phyloP scores from a whole-genome alignment of 2,888 invertebrate genomes.

The Argyresthia albistria region DNA sequence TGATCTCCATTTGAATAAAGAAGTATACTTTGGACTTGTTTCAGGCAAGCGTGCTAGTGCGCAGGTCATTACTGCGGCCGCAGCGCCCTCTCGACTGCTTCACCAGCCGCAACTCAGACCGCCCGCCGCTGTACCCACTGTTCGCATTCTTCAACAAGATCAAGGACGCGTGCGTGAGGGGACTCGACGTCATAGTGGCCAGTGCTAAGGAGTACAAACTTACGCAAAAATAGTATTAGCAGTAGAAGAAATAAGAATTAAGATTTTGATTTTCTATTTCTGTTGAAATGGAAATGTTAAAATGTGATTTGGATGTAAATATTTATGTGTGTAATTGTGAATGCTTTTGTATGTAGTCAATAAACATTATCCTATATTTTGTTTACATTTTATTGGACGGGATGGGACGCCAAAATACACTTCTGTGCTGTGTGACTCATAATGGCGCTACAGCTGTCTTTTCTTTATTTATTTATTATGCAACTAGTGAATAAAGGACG shows the following conservation, averaged over 20 bases:
- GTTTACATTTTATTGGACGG: too few relatives aligned
- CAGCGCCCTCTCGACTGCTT: constrained; percentile 34
- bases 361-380: too few relatives aligned
- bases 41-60: constrained; percentile 43
- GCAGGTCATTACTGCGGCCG: constrained; percentile 35
- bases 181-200: constrained; percentile 29
- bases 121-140: constrained; percentile 43
- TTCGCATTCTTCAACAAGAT: constrained; percentile 35
- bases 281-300: too few relatives aligned
- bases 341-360: too few relatives aligned
- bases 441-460: too few relatives aligned
- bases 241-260: background rate
- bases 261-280: too few relatives aligned
- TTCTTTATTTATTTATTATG: too few relatives aligned
- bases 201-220: constrained; percentile 25
- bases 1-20: background rate
- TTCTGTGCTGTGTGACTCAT: too few relatives aligned
- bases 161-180: constrained; percentile 39
- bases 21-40: constrained; percentile 9
- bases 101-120: constrained; percentile 41
- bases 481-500: too few relatives aligned
- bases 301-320: too few relatives aligned
- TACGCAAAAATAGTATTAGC: constrained; percentile 3
- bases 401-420: too few relatives aligned
- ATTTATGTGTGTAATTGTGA: too few relatives aligned